Conservation (phyloP, 1,140 invertebrate genomes). For the Chironomus striatipennis region DNA sequence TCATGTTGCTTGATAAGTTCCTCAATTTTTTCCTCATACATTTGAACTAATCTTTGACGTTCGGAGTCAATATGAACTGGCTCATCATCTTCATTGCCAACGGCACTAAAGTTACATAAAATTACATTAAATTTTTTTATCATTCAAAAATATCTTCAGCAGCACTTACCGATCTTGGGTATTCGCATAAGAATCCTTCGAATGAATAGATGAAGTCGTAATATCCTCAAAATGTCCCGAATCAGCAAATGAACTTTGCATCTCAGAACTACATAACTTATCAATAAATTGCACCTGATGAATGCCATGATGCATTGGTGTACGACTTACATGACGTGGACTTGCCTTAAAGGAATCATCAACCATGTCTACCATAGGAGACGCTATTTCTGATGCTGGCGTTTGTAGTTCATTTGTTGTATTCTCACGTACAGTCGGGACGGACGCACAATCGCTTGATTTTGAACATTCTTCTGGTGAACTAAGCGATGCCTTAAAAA, state of each 20-base stretch:
- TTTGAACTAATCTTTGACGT: conserved; percentile 53
- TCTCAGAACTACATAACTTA: conserved; percentile 38
- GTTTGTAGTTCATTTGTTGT: conserved; percentile 44
- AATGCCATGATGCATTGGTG: conserved; percentile 35
- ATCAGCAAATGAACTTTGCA: conserved; percentile 66
- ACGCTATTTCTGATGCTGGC: conserved; percentile 40
- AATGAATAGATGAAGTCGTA: conserved; percentile 59
- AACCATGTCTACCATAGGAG: conserved; percentile 41
- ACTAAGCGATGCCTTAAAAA: conserved; percentile 66
- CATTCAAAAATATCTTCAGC: conserved; percentile 27
- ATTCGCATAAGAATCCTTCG: conserved; percentile 56
- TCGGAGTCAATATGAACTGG: conserved; percentile 47
- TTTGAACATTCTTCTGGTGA: conserved; percentile 64
- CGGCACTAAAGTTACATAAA: background rate
- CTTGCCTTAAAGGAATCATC: conserved; percentile 40
- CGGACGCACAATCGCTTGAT: conserved; percentile 50
- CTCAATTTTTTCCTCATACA: conserved; percentile 63
- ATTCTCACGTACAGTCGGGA: conserved; percentile 60
- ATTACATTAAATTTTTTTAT: background rate
- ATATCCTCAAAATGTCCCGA: conserved; percentile 79
- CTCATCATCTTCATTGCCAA: conserved; percentile 24
- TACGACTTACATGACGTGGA: conserved; percentile 38
- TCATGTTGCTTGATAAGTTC: conserved; percentile 60
- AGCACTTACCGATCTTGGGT: conserved; percentile 44
- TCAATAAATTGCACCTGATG: conserved; percentile 32